Conservation (phyloP, 2,888 invertebrate species). For the Acrobasis consociella region DNA sequence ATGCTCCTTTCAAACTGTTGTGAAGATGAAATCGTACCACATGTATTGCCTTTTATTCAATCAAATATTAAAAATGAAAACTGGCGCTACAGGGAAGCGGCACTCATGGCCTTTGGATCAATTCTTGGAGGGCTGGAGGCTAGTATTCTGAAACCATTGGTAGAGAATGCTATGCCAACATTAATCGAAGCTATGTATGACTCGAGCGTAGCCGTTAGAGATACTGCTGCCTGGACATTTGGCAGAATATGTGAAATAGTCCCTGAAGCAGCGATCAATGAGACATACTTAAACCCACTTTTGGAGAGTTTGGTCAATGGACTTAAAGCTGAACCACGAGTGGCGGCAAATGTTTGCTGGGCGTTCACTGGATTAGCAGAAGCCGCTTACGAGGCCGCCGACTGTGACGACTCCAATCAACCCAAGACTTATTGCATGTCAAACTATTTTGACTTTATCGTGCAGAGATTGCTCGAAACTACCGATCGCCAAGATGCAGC, state of each 20-base stretch:
- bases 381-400: conserved; percentile 96
- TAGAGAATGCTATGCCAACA: conserved; percentile 98
- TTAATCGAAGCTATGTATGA: conserved; percentile 98
- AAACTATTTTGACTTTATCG: conserved; percentile 96
- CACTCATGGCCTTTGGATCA: conserved; percentile 98
- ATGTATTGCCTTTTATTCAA: conserved; percentile 97
- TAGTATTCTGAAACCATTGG: conserved; percentile 93
- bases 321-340: conserved; percentile 95
- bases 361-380: conserved; percentile 98
- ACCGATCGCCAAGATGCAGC: conserved; percentile 97
- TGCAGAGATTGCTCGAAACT: conserved; percentile 94
- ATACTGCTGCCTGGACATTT: conserved; percentile 99
- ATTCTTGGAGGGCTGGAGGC: conserved; percentile 96
- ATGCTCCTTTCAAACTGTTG: conserved; percentile 99
- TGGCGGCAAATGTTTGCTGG: conserved; percentile 99
- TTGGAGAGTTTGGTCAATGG: conserved; percentile 92
- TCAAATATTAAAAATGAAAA: conserved; percentile 96
- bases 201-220: conserved; percentile 95
- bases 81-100: conserved; percentile 97
- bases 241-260: conserved; percentile 98
- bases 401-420: conserved; percentile 85
- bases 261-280: conserved; percentile 96
- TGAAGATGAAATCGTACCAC: conserved; percentile 97
- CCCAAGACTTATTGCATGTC: conserved; percentile 97
- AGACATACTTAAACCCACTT: conserved; percentile 90